phyloP scores from a whole-genome alignment of 1,140 invertebrate species.

The Calliopsis andreniformis region DNA sequence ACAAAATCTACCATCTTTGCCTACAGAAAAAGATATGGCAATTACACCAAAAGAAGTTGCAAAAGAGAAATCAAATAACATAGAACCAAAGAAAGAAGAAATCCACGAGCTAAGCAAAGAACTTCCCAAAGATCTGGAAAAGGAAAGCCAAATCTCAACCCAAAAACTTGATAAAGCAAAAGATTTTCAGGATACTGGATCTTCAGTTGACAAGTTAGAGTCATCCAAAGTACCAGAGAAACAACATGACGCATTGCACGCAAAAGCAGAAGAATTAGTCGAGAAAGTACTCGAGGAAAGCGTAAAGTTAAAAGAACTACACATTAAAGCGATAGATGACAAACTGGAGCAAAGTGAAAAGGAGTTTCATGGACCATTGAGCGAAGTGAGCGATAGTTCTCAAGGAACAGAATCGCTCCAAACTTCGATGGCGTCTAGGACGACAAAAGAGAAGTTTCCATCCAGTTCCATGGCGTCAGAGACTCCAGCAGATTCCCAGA shows the following conservation, averaged over 20 bases:
- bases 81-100: background rate
- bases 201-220: background rate
- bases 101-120: background rate
- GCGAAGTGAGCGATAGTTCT: background rate
- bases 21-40: background rate
- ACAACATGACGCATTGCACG: background rate
- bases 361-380: background rate
- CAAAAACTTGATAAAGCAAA: background rate
- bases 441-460: slow-evolving; percentile 14
- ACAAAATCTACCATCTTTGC: too few relatives aligned
- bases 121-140: background rate
- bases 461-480: slow-evolving; percentile 1
- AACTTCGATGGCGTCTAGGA: slow-evolving; percentile 1
- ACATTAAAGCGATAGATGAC: slow-evolving; percentile 1
- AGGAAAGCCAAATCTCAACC: slow-evolving; percentile 26
- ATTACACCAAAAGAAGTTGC: background rate
- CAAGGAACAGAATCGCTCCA: background rate
- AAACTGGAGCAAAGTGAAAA: background rate
- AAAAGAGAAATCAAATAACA: background rate
- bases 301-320: background rate
- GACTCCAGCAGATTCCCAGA: slow-evolving; percentile 1
- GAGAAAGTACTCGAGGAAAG: background rate
- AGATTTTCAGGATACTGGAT: background rate
- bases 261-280: background rate
- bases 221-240: background rate